Conservation (phyloP, 2,113 vertebrate species). For the Probosciger aterrimus region DNA sequence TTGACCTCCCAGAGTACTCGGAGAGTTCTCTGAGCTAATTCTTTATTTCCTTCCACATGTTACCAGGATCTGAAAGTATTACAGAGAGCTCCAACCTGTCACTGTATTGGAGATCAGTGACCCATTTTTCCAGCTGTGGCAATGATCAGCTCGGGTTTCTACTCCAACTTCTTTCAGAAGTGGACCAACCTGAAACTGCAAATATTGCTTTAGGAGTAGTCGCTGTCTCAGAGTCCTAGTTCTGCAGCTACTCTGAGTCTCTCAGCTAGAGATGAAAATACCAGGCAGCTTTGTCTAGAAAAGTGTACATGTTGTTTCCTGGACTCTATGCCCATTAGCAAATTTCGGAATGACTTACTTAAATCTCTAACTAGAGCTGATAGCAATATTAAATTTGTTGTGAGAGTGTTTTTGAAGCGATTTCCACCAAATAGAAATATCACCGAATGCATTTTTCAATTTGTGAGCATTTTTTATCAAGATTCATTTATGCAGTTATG, state of each 20-base stretch:
- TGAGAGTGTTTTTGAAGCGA: not conserved
- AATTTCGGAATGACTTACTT: not conserved
- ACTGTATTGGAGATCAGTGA: conserved; percentile 79
- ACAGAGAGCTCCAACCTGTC: not conserved
- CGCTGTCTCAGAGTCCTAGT: not conserved
- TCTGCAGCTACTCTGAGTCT: not conserved
- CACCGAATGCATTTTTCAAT: not conserved
- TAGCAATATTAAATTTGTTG: not conserved
- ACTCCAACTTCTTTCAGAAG: conserved; percentile 82
- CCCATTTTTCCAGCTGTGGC: conserved; percentile 82
- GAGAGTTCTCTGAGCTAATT: not conserved
- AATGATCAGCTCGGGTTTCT: conserved; percentile 82
- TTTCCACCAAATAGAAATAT: no score
- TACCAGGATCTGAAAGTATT: not conserved
- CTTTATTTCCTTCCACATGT: not conserved
- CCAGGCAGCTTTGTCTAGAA: not conserved
- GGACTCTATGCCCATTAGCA: not conserved
- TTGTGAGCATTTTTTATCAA: not conserved
- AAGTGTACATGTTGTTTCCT: not conserved
- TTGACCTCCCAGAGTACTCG: not conserved
- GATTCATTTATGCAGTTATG: not conserved
- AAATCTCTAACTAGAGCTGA: not conserved
- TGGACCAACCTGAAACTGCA: conserved; percentile 84
- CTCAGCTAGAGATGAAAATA: not conserved
- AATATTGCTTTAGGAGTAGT: not conserved